A percentile compares a stretch with the other conserved stretches of the same genome.
Conservation (phyloP, 2,797 vertebrate genomes). For the Trichosurus vulpecula region DNA sequence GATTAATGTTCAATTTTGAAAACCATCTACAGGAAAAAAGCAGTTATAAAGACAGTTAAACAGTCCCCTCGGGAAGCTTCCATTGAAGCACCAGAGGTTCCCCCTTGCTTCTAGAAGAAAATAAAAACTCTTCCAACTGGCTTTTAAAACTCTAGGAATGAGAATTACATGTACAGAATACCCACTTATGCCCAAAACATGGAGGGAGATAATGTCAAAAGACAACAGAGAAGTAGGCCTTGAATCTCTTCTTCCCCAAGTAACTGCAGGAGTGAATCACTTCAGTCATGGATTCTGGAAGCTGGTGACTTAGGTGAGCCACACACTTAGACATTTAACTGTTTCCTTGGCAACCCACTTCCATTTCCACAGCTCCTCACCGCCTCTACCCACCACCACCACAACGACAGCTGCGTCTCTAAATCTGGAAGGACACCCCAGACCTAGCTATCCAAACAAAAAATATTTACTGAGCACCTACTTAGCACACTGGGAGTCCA, state of each 20-base stretch:
- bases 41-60: not conserved
- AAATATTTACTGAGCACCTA: not conserved
- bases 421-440: not conserved
- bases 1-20: not conserved
- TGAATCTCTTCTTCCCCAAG: not conserved
- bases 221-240: not conserved
- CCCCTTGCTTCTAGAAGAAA: not conserved
- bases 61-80: not conserved
- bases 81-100: not conserved
- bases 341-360: not conserved
- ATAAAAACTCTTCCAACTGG: not conserved
- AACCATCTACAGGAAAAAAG: not conserved
- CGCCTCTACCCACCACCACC: not conserved
- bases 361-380: not conserved
- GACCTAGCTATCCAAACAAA: not conserved
- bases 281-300: not conserved
- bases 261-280: not conserved
- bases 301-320: not conserved
- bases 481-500: not conserved
- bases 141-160: not conserved
- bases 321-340: not conserved
- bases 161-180: not conserved
- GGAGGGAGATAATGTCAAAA: not conserved
- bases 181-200: not conserved
- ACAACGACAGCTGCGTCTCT: not conserved